Percentiles rank a stretch among this genome's conserved stretches.
Evolutionary conservation across 1,140 invertebrate species (phyloP).

Genomic region (Globodera ellingtonae): DNA sequence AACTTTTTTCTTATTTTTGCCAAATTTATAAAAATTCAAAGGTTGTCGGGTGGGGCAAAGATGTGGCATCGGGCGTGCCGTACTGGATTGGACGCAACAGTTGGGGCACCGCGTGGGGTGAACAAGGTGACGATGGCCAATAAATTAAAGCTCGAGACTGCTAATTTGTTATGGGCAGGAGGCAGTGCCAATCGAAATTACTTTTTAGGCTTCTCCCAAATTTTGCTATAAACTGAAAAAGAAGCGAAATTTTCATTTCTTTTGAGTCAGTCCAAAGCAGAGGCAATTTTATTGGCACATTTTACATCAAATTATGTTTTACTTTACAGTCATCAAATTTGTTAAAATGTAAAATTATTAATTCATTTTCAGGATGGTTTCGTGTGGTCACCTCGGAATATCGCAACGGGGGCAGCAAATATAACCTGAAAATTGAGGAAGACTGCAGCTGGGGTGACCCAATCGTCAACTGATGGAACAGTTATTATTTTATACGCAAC

Average conservation of each 20-base stretch:
- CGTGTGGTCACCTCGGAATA: constrained; percentile 66
- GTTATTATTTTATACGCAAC: too few species aligned
- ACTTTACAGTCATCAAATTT: too few species aligned
- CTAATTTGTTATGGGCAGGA: not conserved
- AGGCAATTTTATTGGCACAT: too few species aligned
- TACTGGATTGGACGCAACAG: constrained; percentile 70
- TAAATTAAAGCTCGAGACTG: not conserved
- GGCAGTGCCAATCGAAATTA: not conserved
- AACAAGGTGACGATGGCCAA: constrained; percentile 45
- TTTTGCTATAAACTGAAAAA: too few species aligned
- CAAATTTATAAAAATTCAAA: constrained; percentile 24
- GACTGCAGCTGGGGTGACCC: constrained; percentile 65
- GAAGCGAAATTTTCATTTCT: too few species aligned
- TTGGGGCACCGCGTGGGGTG: constrained; percentile 68
- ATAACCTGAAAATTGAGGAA: constrained; percentile 68
- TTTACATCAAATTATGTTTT: too few species aligned
- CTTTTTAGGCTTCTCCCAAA: not conserved
- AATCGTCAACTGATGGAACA: constrained; percentile 25
- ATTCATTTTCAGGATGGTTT: constrained; percentile 58
- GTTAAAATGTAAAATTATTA: not conserved
- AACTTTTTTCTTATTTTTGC: not conserved
- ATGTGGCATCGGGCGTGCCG: constrained; percentile 65
- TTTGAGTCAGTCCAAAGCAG: too few species aligned
- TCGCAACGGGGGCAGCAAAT: constrained; percentile 65
- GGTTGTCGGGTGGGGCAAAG: constrained; percentile 69